Evolutionary conservation across 2,888 invertebrate species (phyloP).

Genomic region (Linyphia triangularis): DNA sequence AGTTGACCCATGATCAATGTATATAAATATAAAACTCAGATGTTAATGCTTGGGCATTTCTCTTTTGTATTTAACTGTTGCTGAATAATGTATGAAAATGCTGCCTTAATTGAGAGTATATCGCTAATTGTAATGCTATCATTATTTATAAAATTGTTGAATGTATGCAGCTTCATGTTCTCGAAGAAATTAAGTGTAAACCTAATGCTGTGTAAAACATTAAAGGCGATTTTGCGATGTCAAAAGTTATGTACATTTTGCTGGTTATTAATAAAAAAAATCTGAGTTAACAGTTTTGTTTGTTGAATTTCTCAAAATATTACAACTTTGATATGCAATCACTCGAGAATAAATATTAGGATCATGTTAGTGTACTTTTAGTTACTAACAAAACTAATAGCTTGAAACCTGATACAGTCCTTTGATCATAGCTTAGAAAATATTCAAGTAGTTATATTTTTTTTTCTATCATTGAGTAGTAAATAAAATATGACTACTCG

Average conservation of each 20-base stretch:
- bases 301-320: too few species aligned
- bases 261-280: conserved; percentile 9
- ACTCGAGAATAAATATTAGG: too few species aligned
- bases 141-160: neutral
- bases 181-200: neutral
- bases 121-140: neutral
- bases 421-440: too few species aligned
- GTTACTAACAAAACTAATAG: too few species aligned
- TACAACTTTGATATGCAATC: too few species aligned
- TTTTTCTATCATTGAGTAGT: too few species aligned
- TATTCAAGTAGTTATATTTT: too few species aligned
- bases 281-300: neutral
- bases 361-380: too few species aligned
- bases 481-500: too few species aligned
- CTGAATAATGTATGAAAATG: neutral
- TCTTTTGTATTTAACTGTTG: conserved; percentile 8
- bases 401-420: too few species aligned
- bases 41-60: conserved; percentile 23
- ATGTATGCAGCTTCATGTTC: neutral
- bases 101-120: conserved; percentile 8
- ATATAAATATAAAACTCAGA: neutral
- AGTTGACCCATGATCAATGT: neutral
- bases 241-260: conserved; percentile 9
- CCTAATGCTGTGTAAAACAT: neutral
- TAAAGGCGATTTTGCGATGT: neutral